Base-by-base conservation (phyloP, 2,888 invertebrate species). In the Sympetrum striolatum region DNA sequence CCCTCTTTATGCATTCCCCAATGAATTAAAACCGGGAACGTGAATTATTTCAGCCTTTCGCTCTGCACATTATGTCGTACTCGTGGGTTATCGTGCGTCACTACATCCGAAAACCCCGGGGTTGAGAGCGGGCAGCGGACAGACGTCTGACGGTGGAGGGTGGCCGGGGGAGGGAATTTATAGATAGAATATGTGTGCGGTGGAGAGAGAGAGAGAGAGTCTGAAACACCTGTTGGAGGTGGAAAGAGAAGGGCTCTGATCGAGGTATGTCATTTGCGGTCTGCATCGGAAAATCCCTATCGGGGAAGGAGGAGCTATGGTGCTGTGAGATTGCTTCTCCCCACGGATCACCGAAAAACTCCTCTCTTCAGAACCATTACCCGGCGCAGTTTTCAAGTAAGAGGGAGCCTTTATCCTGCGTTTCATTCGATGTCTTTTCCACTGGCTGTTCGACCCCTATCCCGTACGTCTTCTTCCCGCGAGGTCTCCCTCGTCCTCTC, bases 221-320 rank as follows among this genome's bases (percentile, higher is more conserved):
- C 58, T 31, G 60, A 10, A 18, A 86, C 86, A 86, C 86, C 86
- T 86, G 86, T 86, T 86, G 86, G 86, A 35, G 86, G 37, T 18
- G n/a, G 53, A 25, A 35, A 39, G 81, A 25, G 81, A 35, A 53
- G 53, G 31, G 15, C 31, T 5, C 53, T 25, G 82, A 82, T 37
- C 53, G 82, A 82, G 31, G 53, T 31, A 15, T 53, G 53, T 53
- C 53, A 82, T 82, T 82, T 53, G 53, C 14, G 53, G 53, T 53
- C 25, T 53, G 12, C 82, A 31, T 39, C 37, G 80, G 80, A 80
- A 22, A 39, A 39, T 22, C 37, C 37, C 35, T 80, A 22, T 35
- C 80, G 39, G 15, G 31, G 80, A 35, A 80, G 80, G 35, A 44
- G 80, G 18, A 35, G 31, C 25, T 73, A 73, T 73, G 73, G 31